Base-by-base conservation (phyloP, 30 jellyfish, hydroid and myxozoan genomes). In the Turritopsis rubra region DNA sequence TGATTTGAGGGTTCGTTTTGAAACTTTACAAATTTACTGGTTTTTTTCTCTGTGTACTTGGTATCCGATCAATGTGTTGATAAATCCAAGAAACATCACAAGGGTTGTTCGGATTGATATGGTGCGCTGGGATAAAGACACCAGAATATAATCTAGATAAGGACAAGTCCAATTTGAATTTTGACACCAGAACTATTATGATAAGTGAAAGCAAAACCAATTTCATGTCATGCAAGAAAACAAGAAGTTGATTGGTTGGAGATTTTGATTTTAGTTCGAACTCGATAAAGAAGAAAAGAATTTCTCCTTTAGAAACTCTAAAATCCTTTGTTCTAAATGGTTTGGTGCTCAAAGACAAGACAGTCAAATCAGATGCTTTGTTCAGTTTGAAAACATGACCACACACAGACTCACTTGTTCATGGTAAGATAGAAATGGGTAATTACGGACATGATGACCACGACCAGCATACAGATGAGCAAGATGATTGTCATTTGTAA, bases 61-160 rank as follows among this genome's bases (percentile, higher is more conserved):
- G 82, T 7, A 74, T 21, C 4, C 82, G 16, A 29, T 74, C 82
- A 24, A 74, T 74, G 24, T 74, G 82, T 16, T 74, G 65, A 74
- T 74, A 74, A 7, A 74, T 74, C 82, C 82, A 74, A 27, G 82
- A 23, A 30, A 29, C 53, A 1, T 74, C 82, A n/a, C 24, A 27
- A n/a, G 82, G 82, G 41, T 74, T 30, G 54, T 9, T 29, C 71
- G 82, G 65, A 23, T n/a, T 7, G 65, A 74, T 21, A n/a, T 74
- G 54, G 21, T 74, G 53, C 24, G 26, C 41, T 16, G 82, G 82
- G 13, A 74, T 29, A 29, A 74, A 74, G 24, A 30, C 82, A 7
- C 82, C 82, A 16, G 82, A 24, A 29, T 74, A 74, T 22, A 29
- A 24, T 29, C 82, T 74, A 72, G 25, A 25, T 19, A 0, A 0